Evolutionary conservation across 2,797 vertebrate species (phyloP), one percentile per base, ranked within the genome.

Genomic region (Coendou prehensilis): DNA sequence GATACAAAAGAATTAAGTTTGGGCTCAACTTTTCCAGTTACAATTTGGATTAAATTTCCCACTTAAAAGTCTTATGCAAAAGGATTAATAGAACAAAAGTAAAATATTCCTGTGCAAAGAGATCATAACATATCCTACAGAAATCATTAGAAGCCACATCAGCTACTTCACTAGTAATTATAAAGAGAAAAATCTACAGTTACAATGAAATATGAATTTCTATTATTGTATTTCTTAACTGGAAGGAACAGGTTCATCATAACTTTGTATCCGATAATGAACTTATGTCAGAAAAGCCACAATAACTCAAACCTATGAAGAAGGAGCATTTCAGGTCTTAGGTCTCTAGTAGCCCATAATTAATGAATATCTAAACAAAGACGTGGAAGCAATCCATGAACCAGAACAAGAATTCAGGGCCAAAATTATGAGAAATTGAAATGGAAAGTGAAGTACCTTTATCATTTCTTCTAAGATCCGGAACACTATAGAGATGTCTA

Each of bases 81-180:
- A 85, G 15, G 33, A 88, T 79, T 59, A 22, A 41, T 91, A 90
- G 23, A 61, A 79, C 37, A 23, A 37, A n/a, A 87, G 73, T 56
- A 87, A 87, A 78, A 75, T 64, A 54, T 26, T 14, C 28, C 18
- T 76, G 57, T 75, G 4, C 23, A 79, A 78, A 45, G 30, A 89
- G 0, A 84, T 54, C 33, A 92, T 61, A 67, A 91, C 54, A 86
- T 83, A 17, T 13, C 91, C 56, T 23, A 23, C 69, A 67, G 37
- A 94, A 89, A 81, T n/a, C 91, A 91, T 76, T 73, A 94, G 26
- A 94, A 67, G 73, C 9, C 61, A 85, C 2, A 45, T 75, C 56
- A 90, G 71, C 61, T 92, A 78, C 52, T 57, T 92, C 75, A 89
- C 14, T 81, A 89, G 96, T 86, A 92, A 96, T 91, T 94, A 95